Evolutionary conservation across 2,888 invertebrate genomes (phyloP), one percentile per base, ranked within the genome.

Genomic region (Campopleginae sp.): DNA sequence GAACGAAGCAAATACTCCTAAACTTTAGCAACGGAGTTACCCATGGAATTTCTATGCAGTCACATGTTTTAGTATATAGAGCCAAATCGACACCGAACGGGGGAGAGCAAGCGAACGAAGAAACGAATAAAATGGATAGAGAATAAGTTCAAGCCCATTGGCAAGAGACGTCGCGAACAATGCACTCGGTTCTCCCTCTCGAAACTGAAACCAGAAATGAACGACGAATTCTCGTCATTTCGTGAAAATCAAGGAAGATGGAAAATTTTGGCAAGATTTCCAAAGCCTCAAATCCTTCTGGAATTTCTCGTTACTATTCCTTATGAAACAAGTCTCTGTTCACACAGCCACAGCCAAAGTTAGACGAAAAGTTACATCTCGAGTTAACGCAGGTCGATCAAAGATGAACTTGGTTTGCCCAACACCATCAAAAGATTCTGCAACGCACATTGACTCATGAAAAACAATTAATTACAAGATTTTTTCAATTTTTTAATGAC

Each of bases 21-120:
- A 82, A 86, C 82, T 86, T 85, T 81, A 84, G 82, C 79, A 86
- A 86, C 82, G 72, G 71, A 65, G 68, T 76, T 80, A 81, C 66
- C 68, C 58, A 44, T 70, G 78, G 77, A 78, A 79, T 82, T 79
- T 72, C 82, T 82, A 72, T 79, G 71, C 77, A 65, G 14, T 80
- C 27, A 44, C 77, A 58, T 33, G 66, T 80, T 80, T 81, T 65
- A 54, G 46, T 46, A 27, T 33, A 70, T 38, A 74, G 63, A 63
- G 65, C n/a, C n/a, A n/a, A n/a, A 76, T 72, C 70, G 68, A 51
- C 68, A 74, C 65, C 44, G 58, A 63, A 44, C 33, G 38, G 27
- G 23, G 63, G 44, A 76, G 38, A 61, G 70, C 54, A 51, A 65
- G 63, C n/a, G 19, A 38, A 19, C 23, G 54, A 58, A 14, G 27